Conservation (phyloP, 2,797 vertebrate species). For the Leptoclinus maculatus region DNA sequence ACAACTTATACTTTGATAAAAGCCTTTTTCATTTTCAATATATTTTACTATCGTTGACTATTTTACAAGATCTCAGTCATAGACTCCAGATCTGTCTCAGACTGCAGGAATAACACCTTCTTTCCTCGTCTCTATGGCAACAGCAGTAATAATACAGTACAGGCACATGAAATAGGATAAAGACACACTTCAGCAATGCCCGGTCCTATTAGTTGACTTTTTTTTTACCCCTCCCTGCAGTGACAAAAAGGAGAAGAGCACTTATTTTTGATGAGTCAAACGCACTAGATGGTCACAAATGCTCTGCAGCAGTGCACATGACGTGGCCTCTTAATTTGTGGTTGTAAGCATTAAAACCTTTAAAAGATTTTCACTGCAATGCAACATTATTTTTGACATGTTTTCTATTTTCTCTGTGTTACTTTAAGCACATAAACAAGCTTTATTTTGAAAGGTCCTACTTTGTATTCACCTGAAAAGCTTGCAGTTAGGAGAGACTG, state of each 20-base stretch:
- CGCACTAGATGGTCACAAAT: neutral
- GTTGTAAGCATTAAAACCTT: neutral
- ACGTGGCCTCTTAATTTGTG: neutral
- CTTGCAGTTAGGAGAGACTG: neutral
- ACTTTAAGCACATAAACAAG: neutral
- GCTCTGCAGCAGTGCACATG: neutral
- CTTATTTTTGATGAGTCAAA: constrained; percentile 39
- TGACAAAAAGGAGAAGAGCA: constrained; percentile 31
- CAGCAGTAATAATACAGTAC: constrained; percentile 66
- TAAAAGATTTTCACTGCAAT: neutral
- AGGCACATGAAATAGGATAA: constrained; percentile 69
- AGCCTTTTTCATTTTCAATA: constrained; percentile 6
- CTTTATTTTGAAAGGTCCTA: neutral
- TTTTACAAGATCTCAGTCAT: constrained; percentile 42
- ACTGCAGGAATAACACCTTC: constrained; percentile 49
- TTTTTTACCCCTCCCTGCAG: constrained; percentile 5
- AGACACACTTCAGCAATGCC: constrained; percentile 56
- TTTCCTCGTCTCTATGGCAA: constrained; percentile 73
- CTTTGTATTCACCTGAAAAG: constrained; percentile 13
- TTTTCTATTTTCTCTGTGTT: neutral
- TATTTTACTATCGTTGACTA: constrained; percentile 43
- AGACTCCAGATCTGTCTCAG: constrained; percentile 35
- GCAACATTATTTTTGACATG: neutral
- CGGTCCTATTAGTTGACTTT: constrained; percentile 29
- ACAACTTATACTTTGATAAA: constrained; percentile 13